Percentiles rank a stretch among this genome's conserved stretches.
Evolutionary conservation across 2,888 invertebrate species (phyloP).

Genomic region (Apomyelois bistriatella): DNA sequence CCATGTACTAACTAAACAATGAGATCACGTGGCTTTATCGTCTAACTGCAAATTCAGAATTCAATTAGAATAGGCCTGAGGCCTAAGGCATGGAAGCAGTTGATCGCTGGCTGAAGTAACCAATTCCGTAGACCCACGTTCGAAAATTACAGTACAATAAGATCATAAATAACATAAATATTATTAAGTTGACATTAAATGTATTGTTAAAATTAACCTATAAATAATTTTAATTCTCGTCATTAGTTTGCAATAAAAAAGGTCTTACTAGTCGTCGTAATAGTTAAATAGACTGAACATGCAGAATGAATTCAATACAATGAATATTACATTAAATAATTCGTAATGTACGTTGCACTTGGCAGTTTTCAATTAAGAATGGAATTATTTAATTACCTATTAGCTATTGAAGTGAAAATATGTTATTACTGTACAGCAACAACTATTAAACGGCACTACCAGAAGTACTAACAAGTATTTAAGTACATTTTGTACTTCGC

Average conservation of each 20-base stretch:
- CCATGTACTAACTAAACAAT: constrained; percentile 22
- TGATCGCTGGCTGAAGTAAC: background rate
- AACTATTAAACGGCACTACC: background rate
- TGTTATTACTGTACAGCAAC: background rate
- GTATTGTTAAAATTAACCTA: background rate
- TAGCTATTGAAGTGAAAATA: background rate
- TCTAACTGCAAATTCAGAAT: constrained; percentile 13
- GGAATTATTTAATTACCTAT: constrained; percentile 4
- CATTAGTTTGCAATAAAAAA: background rate
- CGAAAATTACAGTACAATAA: constrained; percentile 1
- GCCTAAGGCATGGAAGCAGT: background rate
- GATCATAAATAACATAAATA: constrained; percentile 1
- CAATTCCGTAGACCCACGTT: constrained; percentile 8
- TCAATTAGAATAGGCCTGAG: constrained; percentile 8
- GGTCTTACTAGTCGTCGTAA: background rate
- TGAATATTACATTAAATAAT: background rate
- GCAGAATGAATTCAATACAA: background rate
- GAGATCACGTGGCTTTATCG: constrained; percentile 11
- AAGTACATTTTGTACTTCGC: background rate
- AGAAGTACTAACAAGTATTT: background rate
- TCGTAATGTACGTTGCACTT: background rate
- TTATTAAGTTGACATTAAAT: background rate
- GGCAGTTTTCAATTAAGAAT: background rate
- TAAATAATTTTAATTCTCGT: background rate
- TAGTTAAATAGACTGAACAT: background rate